Conservation (phyloP, 2,888 invertebrate genomes). For the Seladonia tumulorum region DNA sequence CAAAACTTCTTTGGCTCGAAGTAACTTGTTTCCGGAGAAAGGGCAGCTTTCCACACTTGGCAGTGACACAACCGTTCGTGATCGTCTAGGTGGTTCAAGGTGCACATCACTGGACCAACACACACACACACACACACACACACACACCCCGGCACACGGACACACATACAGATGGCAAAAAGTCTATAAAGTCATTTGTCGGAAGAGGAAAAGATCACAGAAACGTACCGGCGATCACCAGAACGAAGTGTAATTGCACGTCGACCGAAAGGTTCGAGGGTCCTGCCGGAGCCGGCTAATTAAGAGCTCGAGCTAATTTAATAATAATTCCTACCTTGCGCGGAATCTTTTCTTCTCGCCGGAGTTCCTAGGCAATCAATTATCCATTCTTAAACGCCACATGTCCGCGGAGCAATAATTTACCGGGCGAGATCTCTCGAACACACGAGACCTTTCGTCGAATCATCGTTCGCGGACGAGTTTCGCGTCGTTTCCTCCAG, state of each 20-base stretch:
- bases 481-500: background rate
- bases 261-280: slow-evolving; percentile 40
- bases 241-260: slow-evolving; percentile 58
- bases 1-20: background rate
- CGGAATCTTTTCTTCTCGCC: slow-evolving; percentile 58
- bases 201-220: slow-evolving; percentile 28
- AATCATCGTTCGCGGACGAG: slow-evolving; percentile 31
- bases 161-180: slow-evolving; percentile 42
- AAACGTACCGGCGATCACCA: slow-evolving; percentile 47
- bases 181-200: background rate
- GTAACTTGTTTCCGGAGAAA: background rate
- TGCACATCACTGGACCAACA: background rate
- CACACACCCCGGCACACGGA: too few species aligned
- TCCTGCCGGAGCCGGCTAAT: slow-evolving; percentile 71
- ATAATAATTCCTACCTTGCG: slow-evolving; percentile 81
- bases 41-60: background rate
- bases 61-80: background rate
- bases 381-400: slow-evolving; percentile 79
- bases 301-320: slow-evolving; percentile 82
- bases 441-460: slow-evolving; percentile 51
- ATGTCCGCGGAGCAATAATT: slow-evolving; percentile 76
- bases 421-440: slow-evolving; percentile 77
- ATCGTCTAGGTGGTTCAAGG: slow-evolving; percentile 1
- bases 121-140: background rate
- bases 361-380: slow-evolving; percentile 77